phyloP scores from a whole-genome alignment of 2,113 vertebrate genomes.

The Sitta europaea region DNA sequence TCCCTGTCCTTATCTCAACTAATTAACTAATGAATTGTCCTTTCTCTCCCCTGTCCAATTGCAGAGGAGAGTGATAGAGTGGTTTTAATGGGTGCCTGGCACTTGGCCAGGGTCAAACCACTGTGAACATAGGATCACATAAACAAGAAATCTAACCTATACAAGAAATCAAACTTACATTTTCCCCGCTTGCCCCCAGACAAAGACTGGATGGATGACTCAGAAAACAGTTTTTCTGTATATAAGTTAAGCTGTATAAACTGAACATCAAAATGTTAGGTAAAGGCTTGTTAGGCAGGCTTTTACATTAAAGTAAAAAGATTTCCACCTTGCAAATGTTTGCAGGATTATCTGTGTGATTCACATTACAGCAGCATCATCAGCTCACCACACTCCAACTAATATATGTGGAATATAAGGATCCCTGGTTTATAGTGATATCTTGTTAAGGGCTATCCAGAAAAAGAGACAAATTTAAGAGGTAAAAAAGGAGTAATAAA shows the following conservation, averaged over 20 bases:
- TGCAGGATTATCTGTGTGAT: neutral
- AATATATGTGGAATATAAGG: neutral
- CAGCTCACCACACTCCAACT: neutral
- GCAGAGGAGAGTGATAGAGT: neutral
- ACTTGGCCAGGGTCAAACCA: neutral
- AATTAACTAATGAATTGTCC: neutral
- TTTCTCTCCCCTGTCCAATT: neutral
- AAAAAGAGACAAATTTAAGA: neutral
- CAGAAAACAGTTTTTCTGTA: neutral
- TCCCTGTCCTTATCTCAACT: neutral
- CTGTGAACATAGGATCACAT: neutral
- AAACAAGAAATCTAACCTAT: neutral
- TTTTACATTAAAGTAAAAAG: neutral
- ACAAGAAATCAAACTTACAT: neutral
- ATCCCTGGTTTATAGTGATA: neutral
- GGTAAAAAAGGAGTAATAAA: neutral
- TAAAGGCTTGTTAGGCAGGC: neutral
- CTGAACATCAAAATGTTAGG: neutral
- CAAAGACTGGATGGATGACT: neutral
- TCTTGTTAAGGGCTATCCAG: neutral
- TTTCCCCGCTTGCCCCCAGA: accelerated
- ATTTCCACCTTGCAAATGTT: neutral
- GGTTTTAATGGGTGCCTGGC: neutral
- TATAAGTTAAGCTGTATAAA: neutral
- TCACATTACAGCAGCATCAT: neutral